Evolutionary conservation across 2,888 invertebrate species (phyloP).

Genomic region (Drosophila mulleri): DNA sequence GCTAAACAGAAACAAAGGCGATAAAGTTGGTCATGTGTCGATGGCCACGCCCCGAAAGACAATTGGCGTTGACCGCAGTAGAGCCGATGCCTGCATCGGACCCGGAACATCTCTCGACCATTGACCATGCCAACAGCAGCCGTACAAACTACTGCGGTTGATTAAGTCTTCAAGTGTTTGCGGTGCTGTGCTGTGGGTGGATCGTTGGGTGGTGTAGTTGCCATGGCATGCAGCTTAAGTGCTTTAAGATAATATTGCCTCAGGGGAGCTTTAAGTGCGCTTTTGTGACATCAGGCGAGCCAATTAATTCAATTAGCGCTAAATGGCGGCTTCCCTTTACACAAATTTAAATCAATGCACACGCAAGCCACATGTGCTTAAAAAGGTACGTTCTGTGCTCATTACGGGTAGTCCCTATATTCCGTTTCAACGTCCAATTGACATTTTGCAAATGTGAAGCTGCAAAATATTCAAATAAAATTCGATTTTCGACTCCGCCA

Average conservation of each 20-base stretch:
- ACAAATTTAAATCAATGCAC: neutral
- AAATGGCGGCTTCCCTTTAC: neutral
- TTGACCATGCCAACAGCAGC: slow-evolving; percentile 41
- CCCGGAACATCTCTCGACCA: slow-evolving; percentile 34
- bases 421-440: slow-evolving; percentile 1
- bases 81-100: slow-evolving; percentile 23
- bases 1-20: slow-evolving; percentile 28
- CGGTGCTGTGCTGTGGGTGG: slow-evolving; percentile 10
- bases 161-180: slow-evolving; percentile 54
- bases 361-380: neutral
- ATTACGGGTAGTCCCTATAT: neutral
- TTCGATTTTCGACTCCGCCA: slow-evolving; percentile 2
- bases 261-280: slow-evolving; percentile 12
- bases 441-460: slow-evolving; percentile 23
- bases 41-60: slow-evolving; percentile 42
- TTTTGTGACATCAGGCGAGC: slow-evolving; percentile 9
- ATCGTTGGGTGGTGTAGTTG: slow-evolving; percentile 26
- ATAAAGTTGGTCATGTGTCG: slow-evolving; percentile 64
- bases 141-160: slow-evolving; percentile 40
- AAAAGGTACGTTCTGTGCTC: neutral
- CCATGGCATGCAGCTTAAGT: slow-evolving; percentile 41
- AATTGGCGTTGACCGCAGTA: slow-evolving; percentile 47
- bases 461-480: neutral
- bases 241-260: slow-evolving; percentile 38
- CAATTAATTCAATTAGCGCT: slow-evolving; percentile 21